Evolutionary conservation across 1,140 invertebrate species (phyloP).

Genomic region (Elymnias hypermnestra): DNA sequence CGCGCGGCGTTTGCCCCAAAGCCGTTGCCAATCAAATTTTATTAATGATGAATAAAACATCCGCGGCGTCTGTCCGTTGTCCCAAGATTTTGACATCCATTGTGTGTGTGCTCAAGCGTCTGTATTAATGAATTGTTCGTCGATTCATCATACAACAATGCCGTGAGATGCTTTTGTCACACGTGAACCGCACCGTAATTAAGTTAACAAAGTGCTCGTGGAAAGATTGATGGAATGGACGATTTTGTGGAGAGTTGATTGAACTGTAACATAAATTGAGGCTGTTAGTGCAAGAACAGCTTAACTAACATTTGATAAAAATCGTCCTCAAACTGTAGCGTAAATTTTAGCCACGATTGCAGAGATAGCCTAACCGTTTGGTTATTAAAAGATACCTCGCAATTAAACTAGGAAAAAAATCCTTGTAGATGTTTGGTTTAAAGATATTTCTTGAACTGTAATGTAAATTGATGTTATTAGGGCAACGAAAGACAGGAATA

Average conservation of each 20-base stretch:
- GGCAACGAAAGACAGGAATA: too few species aligned
- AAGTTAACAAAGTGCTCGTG: conserved; percentile 48
- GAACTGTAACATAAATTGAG: conserved; percentile 19
- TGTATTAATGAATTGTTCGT: conserved; percentile 43
- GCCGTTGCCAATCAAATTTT: conserved; percentile 17
- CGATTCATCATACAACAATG: conserved; percentile 53
- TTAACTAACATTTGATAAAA: too few species aligned
- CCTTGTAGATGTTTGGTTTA: too few species aligned
- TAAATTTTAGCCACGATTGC: too few species aligned
- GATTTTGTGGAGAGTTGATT: conserved; percentile 30
- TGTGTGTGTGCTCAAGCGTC: conserved; percentile 23
- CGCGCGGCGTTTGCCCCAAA: conserved; percentile 2
- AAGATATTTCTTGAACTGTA: too few species aligned
- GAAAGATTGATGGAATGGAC: conserved; percentile 42
- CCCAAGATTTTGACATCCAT: conserved; percentile 30
- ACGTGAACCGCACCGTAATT: conserved; percentile 49
- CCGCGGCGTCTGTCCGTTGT: conserved; percentile 6
- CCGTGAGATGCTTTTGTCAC: conserved; percentile 43
- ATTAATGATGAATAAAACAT: conserved; percentile 17
- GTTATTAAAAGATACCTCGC: too few species aligned
- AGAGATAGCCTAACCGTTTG: too few species aligned
- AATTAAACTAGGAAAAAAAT: too few species aligned
- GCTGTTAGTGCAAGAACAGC: background rate
- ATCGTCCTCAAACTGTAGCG: too few species aligned
- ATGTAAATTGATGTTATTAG: too few species aligned